A percentile compares a stretch with the other conserved stretches of the same genome.
Evolutionary conservation across 2,797 vertebrate species (phyloP).

Genomic region (Tachyglossus aculeatus): DNA sequence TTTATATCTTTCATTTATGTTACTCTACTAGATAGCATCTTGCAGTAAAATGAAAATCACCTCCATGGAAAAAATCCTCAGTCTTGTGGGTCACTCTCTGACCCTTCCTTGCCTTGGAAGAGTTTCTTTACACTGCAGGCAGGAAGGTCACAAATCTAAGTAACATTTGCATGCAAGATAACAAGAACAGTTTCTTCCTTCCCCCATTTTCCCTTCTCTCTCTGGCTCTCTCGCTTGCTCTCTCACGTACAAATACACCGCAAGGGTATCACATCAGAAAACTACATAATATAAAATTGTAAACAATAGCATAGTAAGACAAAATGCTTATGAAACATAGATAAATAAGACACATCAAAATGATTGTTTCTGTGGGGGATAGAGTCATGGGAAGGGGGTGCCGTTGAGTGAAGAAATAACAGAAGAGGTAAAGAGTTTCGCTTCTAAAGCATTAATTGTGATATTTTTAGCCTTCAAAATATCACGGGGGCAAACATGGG

Average conservation of each 20-base stretch:
- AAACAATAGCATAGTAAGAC: slow-evolving; percentile 52
- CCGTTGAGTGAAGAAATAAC: slow-evolving; percentile 7
- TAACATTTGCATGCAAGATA: not conserved
- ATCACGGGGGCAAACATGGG: slow-evolving; percentile 37
- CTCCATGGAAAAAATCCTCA: slow-evolving; percentile 1
- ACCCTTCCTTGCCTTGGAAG: not conserved
- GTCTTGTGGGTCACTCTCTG: not conserved
- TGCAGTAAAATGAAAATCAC: slow-evolving; percentile 40
- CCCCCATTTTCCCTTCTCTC: not conserved
- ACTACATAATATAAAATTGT: slow-evolving; percentile 41
- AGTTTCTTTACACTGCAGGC: not conserved
- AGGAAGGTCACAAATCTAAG: not conserved
- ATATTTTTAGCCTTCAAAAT: not conserved
- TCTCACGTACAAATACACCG: not conserved
- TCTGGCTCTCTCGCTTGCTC: not conserved
- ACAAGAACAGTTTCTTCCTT: not conserved
- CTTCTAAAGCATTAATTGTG: slow-evolving; percentile 17
- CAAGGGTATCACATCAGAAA: slow-evolving; percentile 14
- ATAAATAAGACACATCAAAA: not conserved
- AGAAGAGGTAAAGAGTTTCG: slow-evolving; percentile 20
- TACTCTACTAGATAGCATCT: slow-evolving; percentile 54
- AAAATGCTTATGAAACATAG: slow-evolving; percentile 20
- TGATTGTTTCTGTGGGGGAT: not conserved
- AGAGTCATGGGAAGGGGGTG: not conserved
- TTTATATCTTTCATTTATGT: slow-evolving; percentile 64